These are phyloP conservation scores for Pachypsylla venusta DNA, from an alignment of 1,140 invertebrate genomes.

Conservation along the genomic window DNA sequence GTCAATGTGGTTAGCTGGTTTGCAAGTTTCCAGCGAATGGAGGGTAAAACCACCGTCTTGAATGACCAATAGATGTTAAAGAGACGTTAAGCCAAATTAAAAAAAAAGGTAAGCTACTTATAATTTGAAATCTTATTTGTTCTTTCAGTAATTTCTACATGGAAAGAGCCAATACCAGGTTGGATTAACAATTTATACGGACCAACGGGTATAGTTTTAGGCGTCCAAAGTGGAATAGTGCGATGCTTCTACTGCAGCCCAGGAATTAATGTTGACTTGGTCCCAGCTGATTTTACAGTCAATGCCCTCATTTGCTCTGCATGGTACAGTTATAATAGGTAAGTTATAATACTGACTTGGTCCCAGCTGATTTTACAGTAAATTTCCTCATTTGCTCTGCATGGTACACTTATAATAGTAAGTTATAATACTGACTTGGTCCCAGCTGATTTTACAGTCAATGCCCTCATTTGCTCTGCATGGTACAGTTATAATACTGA, in stretches of 20 bases:
- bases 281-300: conserved; percentile 69
- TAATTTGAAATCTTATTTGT: not conserved
- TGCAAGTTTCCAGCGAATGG: no score
- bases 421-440: conserved; percentile 59
- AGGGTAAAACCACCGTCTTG: no score
- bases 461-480: conserved; percentile 53
- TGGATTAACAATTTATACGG: conserved; percentile 81
- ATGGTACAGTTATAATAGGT: conserved; percentile 49
- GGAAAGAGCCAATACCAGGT: conserved; percentile 49
- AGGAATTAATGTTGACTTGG: conserved; percentile 49
- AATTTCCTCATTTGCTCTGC: conserved; percentile 58
- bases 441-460: conserved; percentile 68
- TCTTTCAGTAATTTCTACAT: conserved; percentile 55
- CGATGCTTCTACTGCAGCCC: conserved; percentile 46
- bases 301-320: conserved; percentile 58
- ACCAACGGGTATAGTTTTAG: conserved; percentile 45
- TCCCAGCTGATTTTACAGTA: conserved; percentile 69
- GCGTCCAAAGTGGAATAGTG: conserved; percentile 64
- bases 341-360: conserved; percentile 49
- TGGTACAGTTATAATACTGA: conserved; percentile 63
- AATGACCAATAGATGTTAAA: no score
- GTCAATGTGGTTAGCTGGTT: no score
- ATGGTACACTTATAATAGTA: conserved; percentile 56
- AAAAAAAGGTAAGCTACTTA: no score
- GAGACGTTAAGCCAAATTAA: no score